Evolutionary conservation across 2,113 vertebrate genomes (phyloP).

Genomic region (Heterocephalus glaber): DNA sequence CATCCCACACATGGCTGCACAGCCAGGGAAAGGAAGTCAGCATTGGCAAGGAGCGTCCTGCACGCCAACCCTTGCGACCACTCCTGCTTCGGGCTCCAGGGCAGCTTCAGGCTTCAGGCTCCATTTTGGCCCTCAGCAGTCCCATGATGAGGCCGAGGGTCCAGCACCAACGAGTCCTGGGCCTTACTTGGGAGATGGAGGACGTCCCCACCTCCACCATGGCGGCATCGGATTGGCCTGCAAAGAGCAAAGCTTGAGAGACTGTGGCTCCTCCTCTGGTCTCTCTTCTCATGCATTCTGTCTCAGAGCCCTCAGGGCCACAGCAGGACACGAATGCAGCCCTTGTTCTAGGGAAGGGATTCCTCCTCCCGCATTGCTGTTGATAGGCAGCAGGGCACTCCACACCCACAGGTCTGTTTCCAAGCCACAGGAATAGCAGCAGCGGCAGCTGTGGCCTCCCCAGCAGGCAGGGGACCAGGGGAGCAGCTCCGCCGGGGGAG

Average conservation of each 20-base stretch:
- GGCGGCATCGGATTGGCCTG: fast-evolving
- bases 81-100: not conserved
- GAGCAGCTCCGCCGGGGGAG: not conserved
- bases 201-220: fast-evolving
- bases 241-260: not conserved
- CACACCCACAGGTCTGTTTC: not conserved
- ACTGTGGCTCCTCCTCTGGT: fast-evolving
- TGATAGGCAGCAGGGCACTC: not conserved
- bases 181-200: not conserved
- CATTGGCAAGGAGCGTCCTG: not conserved
- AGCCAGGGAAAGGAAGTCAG: not conserved
- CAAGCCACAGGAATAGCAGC: not conserved
- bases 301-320: fast-evolving
- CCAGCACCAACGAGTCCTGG: not conserved
- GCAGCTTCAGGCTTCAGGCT: not conserved
- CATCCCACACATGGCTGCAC: fast-evolving
- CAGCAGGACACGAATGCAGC: too few relatives aligned
- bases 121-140: not conserved
- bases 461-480: not conserved
- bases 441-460: too few relatives aligned
- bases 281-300: fast-evolving
- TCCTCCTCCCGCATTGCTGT: too few relatives aligned
- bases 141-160: not conserved
- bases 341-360: not conserved
- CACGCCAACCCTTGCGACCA: not conserved